phyloP scores from a whole-genome alignment of 2,113 vertebrate species.

The Suricata suricatta region DNA sequence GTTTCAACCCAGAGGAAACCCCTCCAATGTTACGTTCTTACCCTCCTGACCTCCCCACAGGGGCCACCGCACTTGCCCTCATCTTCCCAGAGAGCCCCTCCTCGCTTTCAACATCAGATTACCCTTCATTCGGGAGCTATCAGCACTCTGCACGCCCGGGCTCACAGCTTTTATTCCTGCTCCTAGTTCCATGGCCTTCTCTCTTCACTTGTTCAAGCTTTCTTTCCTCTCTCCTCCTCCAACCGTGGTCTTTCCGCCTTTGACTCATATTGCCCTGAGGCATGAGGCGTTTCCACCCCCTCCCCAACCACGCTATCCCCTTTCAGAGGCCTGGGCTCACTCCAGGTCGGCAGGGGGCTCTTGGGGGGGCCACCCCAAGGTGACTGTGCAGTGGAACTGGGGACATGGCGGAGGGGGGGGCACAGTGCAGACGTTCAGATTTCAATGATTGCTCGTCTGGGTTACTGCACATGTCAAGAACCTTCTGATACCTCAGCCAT shows the following conservation, averaged over 20 bases:
- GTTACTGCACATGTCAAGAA: background rate
- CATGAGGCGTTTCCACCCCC: background rate
- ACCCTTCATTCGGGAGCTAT: conserved; percentile 53
- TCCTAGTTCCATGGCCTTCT: conserved; percentile 56
- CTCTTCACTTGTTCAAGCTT: conserved; percentile 42
- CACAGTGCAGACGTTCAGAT: background rate
- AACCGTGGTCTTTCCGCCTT: background rate
- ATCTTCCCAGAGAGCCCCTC: background rate
- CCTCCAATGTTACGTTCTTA: conserved; percentile 32
- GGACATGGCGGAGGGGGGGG: accelerated
- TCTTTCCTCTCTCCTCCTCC: background rate
- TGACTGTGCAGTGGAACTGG: background rate
- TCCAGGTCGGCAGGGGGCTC: background rate
- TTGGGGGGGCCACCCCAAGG: background rate
- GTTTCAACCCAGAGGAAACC: background rate
- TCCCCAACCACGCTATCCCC: background rate
- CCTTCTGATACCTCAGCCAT: background rate
- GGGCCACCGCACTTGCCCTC: background rate
- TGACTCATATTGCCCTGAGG: conserved; percentile 20
- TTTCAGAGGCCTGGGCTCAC: conserved; percentile 24
- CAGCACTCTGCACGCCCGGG: background rate
- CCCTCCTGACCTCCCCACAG: conserved; percentile 41
- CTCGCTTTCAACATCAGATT: conserved; percentile 64
- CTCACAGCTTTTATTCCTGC: conserved; percentile 42
- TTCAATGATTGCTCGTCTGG: background rate